These are phyloP conservation scores for Clostera curtula DNA, from an alignment of 2,888 invertebrate genomes.

Conservation along the genomic window DNA sequence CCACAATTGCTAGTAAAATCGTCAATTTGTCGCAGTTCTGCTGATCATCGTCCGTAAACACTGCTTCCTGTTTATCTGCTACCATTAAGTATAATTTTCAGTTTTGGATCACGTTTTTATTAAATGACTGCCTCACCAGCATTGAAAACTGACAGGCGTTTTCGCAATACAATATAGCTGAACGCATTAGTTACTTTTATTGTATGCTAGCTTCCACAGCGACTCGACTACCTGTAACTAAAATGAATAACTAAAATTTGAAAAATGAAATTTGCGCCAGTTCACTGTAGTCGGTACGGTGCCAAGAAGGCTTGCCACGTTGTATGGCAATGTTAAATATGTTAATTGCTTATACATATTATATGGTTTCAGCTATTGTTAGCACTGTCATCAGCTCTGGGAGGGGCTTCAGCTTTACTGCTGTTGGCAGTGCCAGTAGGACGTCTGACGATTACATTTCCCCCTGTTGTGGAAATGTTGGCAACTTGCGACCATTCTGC, in stretches of 20 bases:
- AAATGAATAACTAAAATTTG: too few relatives aligned
- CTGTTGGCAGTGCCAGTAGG: conserved; percentile 83
- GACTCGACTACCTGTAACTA: too few relatives aligned
- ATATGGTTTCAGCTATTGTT: conserved; percentile 72
- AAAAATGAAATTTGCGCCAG: too few relatives aligned
- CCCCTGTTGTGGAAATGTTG: conserved; percentile 75
- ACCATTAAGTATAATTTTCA: conserved; percentile 26
- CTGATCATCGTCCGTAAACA: conserved; percentile 46
- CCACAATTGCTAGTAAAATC: conserved; percentile 37
- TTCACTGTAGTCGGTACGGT: too few relatives aligned
- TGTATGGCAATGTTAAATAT: not conserved
- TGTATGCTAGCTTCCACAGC: too few relatives aligned
- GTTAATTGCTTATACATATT: not conserved
- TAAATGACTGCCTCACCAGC: conserved; percentile 13
- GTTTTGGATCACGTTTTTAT: conserved; percentile 23
- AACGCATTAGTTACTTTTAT: too few relatives aligned
- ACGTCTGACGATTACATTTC: conserved; percentile 78
- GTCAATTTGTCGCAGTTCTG: conserved; percentile 40
- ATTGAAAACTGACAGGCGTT: conserved; percentile 5
- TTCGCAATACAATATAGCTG: not conserved
- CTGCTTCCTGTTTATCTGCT: conserved; percentile 48
- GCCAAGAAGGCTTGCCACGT: not conserved
- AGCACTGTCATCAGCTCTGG: conserved; percentile 79
- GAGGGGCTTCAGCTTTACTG: conserved; percentile 79
- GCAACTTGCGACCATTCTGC: conserved; percentile 60